phyloP scores from a whole-genome alignment of 2,113 vertebrate genomes.

The Martes martes region DNA sequence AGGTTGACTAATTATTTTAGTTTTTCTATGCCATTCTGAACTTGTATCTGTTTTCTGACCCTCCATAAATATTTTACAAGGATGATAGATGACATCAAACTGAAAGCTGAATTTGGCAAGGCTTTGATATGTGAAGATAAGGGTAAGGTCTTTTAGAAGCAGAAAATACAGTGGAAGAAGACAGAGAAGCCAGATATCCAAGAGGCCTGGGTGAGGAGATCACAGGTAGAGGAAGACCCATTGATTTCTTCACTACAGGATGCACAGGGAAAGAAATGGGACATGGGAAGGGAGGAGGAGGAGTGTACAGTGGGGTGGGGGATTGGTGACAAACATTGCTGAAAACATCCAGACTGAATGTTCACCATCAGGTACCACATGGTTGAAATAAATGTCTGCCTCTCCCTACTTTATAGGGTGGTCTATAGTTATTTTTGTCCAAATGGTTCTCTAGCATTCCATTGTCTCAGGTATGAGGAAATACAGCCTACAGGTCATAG shows the following conservation, averaged over 20 bases:
- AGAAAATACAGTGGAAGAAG: neutral
- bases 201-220: neutral
- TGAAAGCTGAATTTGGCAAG: neutral
- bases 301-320: too few relatives aligned
- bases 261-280: neutral
- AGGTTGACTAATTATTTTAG: neutral
- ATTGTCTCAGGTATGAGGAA: neutral
- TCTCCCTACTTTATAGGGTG: neutral
- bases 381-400: neutral
- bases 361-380: neutral
- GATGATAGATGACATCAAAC: neutral
- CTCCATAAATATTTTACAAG: neutral
- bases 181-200: neutral
- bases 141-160: neutral
- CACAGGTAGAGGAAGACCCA: neutral
- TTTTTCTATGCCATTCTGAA: neutral
- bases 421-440: neutral
- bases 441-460: neutral
- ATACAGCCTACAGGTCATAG: neutral
- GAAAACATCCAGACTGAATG: neutral
- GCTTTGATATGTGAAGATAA: neutral
- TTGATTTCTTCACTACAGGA: neutral
- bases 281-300: neutral
- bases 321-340: neutral
- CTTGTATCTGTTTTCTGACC: neutral